phyloP scores from a whole-genome alignment of 2,797 vertebrate genomes.

The Arremon brunneinucha region DNA sequence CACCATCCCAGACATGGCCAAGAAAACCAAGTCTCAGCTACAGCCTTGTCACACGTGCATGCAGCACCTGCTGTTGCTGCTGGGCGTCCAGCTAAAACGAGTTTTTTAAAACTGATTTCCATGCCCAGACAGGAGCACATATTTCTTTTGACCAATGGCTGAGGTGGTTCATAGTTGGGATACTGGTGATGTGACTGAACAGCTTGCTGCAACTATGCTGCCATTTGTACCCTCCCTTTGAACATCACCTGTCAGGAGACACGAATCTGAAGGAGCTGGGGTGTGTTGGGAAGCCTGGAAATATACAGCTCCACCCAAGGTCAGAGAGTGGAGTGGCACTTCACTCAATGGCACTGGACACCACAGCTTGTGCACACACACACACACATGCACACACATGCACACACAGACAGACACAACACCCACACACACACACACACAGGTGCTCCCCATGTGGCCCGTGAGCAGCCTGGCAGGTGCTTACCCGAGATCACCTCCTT shows the following conservation, averaged over 20 bases:
- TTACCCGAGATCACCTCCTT: slow-evolving; percentile 85
- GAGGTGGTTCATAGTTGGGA: accelerated
- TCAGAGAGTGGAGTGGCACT: neutral
- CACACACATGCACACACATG: accelerated
- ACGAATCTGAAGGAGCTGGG: neutral
- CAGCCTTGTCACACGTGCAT: accelerated
- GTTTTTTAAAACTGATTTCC: neutral
- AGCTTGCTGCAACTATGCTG: neutral
- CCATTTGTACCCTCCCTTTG: neutral
- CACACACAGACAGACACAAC: accelerated
- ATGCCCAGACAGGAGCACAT: accelerated
- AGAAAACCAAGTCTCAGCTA: neutral
- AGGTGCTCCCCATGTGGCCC: accelerated
- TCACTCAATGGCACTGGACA: accelerated
- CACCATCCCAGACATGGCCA: neutral
- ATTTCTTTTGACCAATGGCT: neutral
- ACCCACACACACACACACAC: too few relatives aligned
- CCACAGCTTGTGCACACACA: neutral
- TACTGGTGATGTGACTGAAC: accelerated
- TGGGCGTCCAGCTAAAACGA: neutral
- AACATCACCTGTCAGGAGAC: neutral
- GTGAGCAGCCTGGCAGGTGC: neutral
- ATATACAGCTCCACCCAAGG: neutral
- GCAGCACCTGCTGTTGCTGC: neutral
- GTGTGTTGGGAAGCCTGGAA: neutral